Conservation (phyloP, 2,888 invertebrate species). For the Stenoptilia bipunctidactyla region DNA sequence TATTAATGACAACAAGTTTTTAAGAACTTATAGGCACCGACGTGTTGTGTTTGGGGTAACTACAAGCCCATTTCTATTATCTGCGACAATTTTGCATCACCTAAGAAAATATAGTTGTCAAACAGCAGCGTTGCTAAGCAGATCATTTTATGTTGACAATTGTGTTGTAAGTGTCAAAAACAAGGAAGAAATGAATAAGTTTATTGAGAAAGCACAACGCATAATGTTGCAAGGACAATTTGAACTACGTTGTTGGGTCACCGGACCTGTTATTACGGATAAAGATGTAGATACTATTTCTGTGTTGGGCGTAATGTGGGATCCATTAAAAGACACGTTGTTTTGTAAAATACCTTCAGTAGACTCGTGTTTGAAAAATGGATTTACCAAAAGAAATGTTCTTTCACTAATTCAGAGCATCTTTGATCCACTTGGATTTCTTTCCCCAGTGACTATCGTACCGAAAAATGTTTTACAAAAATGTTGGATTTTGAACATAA, state of each 20-base stretch:
- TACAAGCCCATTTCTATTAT: conserved; percentile 6
- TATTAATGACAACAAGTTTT: neutral
- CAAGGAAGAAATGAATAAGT: neutral
- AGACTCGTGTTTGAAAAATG: neutral
- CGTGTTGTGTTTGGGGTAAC: conserved; percentile 10
- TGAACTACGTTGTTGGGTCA: conserved; percentile 9
- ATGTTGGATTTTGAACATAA: conserved; percentile 2
- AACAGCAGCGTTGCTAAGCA: neutral
- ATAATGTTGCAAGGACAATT: conserved; percentile 1
- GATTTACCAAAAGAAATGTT: conserved; percentile 4
- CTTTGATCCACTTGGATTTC: conserved; percentile 9
- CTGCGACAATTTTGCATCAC: conserved; percentile 1
- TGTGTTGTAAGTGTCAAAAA: neutral
- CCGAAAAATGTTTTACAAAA: conserved; percentile 9
- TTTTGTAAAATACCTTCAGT: conserved; percentile 1
- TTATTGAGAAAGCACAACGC: neutral
- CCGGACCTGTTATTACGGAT: conserved; percentile 2
- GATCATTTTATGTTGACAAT: neutral
- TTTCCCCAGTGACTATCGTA: conserved; percentile 1
- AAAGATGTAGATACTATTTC: conserved; percentile 2
- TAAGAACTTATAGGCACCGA: conserved; percentile 5
- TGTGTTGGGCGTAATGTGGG: conserved; percentile 8
- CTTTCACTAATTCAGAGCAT: conserved; percentile 7
- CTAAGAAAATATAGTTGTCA: neutral
- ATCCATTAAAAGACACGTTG: conserved; percentile 1